Conservation (phyloP, 2,888 invertebrate species). For the Parnassius orleans region DNA sequence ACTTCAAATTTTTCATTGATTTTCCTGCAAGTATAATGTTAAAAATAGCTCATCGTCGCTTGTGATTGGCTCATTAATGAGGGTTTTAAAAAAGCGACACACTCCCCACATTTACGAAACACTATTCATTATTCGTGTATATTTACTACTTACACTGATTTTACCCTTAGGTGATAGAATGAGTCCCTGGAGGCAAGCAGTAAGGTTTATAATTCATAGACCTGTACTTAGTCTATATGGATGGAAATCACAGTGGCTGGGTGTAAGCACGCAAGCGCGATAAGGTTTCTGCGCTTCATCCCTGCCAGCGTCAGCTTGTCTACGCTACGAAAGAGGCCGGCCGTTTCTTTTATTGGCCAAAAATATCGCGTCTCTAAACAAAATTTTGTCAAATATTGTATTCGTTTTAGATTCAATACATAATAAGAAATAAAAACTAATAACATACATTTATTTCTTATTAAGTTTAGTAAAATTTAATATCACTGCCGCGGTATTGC, state of each 20-base stretch:
- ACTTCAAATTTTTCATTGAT: too few species aligned
- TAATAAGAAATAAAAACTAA: too few species aligned
- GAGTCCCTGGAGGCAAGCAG: slow-evolving; percentile 5
- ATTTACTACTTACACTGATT: slow-evolving; percentile 3
- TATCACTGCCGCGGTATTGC: slow-evolving; percentile 33
- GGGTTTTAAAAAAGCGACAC: too few species aligned
- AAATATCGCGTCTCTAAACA: slow-evolving; percentile 36
- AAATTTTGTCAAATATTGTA: slow-evolving; percentile 40
- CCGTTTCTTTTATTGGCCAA: slow-evolving; percentile 47
- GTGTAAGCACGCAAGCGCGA: slow-evolving; percentile 63
- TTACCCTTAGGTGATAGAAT: slow-evolving; percentile 3
- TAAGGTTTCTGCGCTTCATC: slow-evolving; percentile 57
- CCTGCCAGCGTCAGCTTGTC: slow-evolving; percentile 54
- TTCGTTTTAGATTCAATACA: too few species aligned
- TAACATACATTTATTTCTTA: too few species aligned
- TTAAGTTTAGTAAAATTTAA: slow-evolving; percentile 2
- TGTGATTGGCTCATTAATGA: too few species aligned
- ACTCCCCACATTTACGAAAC: too few species aligned
- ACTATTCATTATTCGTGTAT: too few species aligned
- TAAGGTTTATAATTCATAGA: slow-evolving; percentile 31
- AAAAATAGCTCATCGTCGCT: too few species aligned
- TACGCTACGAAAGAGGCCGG: slow-evolving; percentile 60
- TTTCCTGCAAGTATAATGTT: too few species aligned
- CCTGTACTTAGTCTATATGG: slow-evolving; percentile 42
- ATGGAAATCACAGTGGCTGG: slow-evolving; percentile 45